Evolutionary conservation across 2,888 invertebrate genomes (phyloP).

Genomic region (Anoplius nigerrimus): DNA sequence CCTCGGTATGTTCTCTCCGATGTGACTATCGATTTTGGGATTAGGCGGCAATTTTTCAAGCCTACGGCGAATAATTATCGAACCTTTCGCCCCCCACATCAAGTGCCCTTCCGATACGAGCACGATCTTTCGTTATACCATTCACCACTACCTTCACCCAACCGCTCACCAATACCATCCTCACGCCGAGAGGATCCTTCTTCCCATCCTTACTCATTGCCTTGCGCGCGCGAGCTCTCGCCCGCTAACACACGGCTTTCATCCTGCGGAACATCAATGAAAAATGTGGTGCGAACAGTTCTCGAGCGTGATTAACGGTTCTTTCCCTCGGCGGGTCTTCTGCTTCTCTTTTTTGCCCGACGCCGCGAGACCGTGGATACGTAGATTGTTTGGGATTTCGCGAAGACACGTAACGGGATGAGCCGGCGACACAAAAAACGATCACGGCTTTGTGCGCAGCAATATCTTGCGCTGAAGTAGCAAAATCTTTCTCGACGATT

Average conservation of each 20-base stretch:
- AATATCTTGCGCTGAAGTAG: too few relatives aligned
- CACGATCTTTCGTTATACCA: conserved; percentile 20
- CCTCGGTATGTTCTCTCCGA: conserved; percentile 13
- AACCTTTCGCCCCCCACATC: conserved; percentile 55
- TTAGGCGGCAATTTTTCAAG: conserved; percentile 74
- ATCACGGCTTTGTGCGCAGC: background rate
- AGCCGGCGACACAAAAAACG: background rate
- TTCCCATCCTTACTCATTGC: conserved; percentile 16
- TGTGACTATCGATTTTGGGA: conserved; percentile 68
- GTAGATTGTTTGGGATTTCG: conserved; percentile 35
- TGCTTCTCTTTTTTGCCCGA: conserved; percentile 1
- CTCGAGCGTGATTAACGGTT: conserved; percentile 45
- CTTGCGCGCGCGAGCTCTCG: background rate
- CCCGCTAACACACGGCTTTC: conserved; percentile 45
- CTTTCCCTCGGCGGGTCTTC: background rate
- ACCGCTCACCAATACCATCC: conserved; percentile 5
- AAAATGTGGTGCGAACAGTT: conserved; percentile 48
- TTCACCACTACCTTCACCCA: conserved; percentile 32
- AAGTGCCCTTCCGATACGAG: conserved; percentile 38
- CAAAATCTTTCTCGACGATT: too few relatives aligned
- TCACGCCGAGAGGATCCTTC: conserved; percentile 7
- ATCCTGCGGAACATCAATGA: conserved; percentile 47
- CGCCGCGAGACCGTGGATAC: conserved; percentile 16
- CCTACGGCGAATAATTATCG: conserved; percentile 71
- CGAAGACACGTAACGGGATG: background rate